Percentiles rank a stretch among this genome's conserved stretches.
Conservation (phyloP, 2,888 invertebrate species). For the Napeogenes inachia region DNA sequence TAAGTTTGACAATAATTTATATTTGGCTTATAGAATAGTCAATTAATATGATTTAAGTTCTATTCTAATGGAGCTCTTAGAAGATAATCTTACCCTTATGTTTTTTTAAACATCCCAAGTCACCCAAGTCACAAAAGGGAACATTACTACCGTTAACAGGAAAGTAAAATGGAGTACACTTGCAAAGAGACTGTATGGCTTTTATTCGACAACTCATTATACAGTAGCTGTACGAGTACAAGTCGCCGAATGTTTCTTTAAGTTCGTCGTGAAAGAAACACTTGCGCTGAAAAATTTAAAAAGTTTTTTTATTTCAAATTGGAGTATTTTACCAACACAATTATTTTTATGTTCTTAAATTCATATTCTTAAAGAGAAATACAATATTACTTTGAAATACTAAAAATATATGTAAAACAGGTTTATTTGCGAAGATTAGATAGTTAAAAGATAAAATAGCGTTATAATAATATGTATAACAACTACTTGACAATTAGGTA, state of each 20-base stretch:
- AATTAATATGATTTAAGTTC: not conserved
- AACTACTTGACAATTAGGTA: no score
- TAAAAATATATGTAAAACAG: no score
- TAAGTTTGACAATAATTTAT: no score
- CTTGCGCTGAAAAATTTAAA: slow-evolving; percentile 58
- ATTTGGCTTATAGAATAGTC: no score
- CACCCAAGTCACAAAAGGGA: slow-evolving; percentile 48
- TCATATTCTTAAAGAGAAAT: no score
- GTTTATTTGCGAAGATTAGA: no score
- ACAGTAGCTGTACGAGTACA: slow-evolving; percentile 80
- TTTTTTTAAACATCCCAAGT: slow-evolving; percentile 67
- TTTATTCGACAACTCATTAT: slow-evolving; percentile 76
- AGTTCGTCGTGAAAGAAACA: slow-evolving; percentile 76
- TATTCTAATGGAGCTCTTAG: not conserved
- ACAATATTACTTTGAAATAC: no score
- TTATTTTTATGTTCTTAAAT: no score
- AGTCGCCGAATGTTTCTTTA: slow-evolving; percentile 40
- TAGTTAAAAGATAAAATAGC: no score
- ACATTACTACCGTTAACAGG: slow-evolving; percentile 44
- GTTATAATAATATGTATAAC: no score
- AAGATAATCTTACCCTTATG: slow-evolving; percentile 59
- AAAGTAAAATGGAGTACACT: slow-evolving; percentile 78
- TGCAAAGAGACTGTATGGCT: slow-evolving; percentile 73
- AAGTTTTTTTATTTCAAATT: not conserved
- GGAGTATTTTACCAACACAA: no score